Conservation (phyloP, 2,888 invertebrate genomes). For the Hetaerina titia region DNA sequence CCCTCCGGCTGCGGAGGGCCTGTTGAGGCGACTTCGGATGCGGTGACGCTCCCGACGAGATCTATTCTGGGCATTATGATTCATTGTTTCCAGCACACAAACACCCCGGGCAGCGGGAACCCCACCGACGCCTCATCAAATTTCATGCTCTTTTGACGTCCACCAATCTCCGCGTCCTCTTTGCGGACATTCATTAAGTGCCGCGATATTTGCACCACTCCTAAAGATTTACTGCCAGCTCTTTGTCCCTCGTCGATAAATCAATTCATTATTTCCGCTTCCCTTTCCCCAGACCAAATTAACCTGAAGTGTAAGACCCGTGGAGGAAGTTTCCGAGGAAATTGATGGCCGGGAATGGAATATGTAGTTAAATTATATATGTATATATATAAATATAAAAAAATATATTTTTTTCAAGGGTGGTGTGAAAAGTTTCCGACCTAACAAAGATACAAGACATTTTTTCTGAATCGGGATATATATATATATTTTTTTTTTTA, state of each 20-base stretch:
- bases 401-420: no score
- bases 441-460: no score
- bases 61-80: background rate
- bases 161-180: background rate
- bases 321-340: no score
- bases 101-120: background rate
- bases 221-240: background rate
- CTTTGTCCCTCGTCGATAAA: background rate
- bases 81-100: background rate
- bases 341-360: no score
- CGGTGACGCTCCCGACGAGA: background rate
- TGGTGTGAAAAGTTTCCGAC: no score
- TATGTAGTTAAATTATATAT: no score
- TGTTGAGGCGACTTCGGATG: constrained; percentile 15
- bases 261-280: background rate
- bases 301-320: no score
- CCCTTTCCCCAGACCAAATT: background rate
- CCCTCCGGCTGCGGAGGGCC: background rate
- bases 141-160: constrained; percentile 24
- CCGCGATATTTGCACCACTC: background rate
- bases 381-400: no score
- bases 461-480: no score
- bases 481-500: no score
- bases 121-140: background rate
- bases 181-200: background rate